Conservation (phyloP, 2,113 vertebrate genomes). For the Vombatus ursinus region DNA sequence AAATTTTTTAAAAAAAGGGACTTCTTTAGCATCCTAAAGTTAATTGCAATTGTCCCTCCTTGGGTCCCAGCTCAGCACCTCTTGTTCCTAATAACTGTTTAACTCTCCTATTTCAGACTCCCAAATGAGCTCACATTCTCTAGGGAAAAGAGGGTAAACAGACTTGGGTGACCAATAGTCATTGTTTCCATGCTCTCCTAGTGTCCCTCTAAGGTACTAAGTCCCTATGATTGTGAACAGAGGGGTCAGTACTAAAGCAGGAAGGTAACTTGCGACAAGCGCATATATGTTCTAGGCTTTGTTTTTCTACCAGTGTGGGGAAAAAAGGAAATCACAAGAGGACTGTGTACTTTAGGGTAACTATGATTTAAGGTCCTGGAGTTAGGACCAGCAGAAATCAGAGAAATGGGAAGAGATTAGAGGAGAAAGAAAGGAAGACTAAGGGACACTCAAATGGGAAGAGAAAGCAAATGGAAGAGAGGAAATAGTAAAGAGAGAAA, state of each 20-base stretch:
- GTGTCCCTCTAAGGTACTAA: not conserved
- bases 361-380: not conserved
- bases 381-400: conserved; percentile 23
- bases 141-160: not conserved
- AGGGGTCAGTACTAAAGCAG: not conserved
- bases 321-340: too few relatives aligned
- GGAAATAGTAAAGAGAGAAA: not conserved
- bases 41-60: not conserved
- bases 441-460: not conserved
- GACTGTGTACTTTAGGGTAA: too few relatives aligned
- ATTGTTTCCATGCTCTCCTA: not conserved
- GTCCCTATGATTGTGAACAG: not conserved
- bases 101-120: not conserved
- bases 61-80: not conserved
- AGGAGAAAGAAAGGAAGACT: not conserved
- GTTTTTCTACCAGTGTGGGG: too few relatives aligned
- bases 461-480: not conserved
- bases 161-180: not conserved
- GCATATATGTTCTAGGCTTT: too few relatives aligned
- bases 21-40: not conserved
- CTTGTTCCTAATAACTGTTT: not conserved
- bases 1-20: not conserved
- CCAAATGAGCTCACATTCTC: not conserved
- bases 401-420: not conserved
- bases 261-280: not conserved